A percentile compares a stretch with the other conserved stretches of the same genome.
These are phyloP conservation scores for Parauchenoglanis ngamensis DNA, from an alignment of 2,797 vertebrate species.

Conservation along the genomic window DNA sequence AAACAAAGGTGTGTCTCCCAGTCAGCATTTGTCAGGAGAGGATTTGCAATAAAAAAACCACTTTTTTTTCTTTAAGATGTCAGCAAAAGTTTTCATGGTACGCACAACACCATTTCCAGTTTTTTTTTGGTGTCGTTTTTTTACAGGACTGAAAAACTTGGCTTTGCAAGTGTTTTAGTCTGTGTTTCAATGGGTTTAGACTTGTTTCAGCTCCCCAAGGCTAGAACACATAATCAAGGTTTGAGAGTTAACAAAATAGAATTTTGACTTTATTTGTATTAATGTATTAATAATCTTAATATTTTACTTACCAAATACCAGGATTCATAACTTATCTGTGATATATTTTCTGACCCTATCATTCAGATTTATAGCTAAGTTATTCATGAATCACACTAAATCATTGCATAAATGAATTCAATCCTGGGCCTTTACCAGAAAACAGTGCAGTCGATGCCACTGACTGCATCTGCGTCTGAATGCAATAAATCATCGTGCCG, in stretches of 20 bases:
- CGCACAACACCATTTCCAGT: background rate
- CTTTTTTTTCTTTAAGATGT: background rate
- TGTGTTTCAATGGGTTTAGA: background rate
- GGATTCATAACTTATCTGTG: background rate
- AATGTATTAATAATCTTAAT: background rate
- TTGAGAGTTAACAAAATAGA: background rate
- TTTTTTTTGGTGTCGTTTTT: background rate
- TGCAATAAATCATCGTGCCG: conserved; percentile 21
- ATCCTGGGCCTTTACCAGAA: conserved; percentile 13
- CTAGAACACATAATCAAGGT: background rate
- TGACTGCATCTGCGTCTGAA: conserved; percentile 5
- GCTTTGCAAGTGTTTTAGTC: no score
- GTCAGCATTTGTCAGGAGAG: background rate
- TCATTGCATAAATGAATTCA: conserved; percentile 3
- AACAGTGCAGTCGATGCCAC: background rate
- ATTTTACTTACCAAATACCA: background rate
- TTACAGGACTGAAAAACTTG: background rate
- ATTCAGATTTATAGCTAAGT: conserved; percentile 23
- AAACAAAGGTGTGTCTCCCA: conserved; percentile 45
- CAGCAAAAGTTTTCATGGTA: background rate
- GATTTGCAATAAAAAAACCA: conserved; percentile 18
- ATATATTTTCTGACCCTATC: no score
- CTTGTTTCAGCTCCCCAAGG: background rate
- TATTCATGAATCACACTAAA: conserved; percentile 19
- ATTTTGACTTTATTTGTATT: background rate